Evolutionary conservation across 2,113 vertebrate species (phyloP), one percentile per base, ranked within the genome.

Genomic region (Hipposideros armiger): DNA sequence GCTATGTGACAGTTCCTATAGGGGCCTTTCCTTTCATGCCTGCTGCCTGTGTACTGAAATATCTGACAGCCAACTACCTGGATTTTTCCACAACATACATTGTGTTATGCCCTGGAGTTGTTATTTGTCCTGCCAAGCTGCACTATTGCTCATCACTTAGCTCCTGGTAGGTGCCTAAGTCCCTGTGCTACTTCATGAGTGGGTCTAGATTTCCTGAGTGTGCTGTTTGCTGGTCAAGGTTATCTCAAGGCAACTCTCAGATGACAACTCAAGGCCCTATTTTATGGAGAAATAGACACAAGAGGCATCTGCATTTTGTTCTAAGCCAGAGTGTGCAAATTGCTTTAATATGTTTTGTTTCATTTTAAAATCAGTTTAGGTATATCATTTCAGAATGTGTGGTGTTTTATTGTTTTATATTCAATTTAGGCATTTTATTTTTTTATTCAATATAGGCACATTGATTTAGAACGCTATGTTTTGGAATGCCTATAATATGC

Each of bases 351-450:
- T 72, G 9, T 52, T 85, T 84, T 82, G 14, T 64, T 88, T 91
- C n/a, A 76, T 32, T 87, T 95, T 64, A 45, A 86, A 82, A 40
- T 82, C 45, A 95, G 54, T 47, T 73, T 87, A 70, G 36, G 7
- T 14, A 56, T 70, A 69, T 42, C 36, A 64, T 50, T 90, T 76
- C 80, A 93, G 45, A 90, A 95, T 64, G 45, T 56, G 22, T 64
- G 87, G 24, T 81, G n/a, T 86, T 86, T 77, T 64, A 77, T 40
- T 42, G 52, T 47, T 96, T 89, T 87, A n/a, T 47, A 84, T 56
- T 93, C 67, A 86, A 58, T 45, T 81, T 62, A 92, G 32, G 32
- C 1, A 62, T 80, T 50, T 56, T 85, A 47, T 50, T 54, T 60
- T 70, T 89, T 90, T 54, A 89, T 76, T 95, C 17, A 54, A 54